A percentile compares a stretch with the other conserved stretches of the same genome.
Conservation (phyloP, 2,797 vertebrate species). For the Notamacropus eugenii region DNA sequence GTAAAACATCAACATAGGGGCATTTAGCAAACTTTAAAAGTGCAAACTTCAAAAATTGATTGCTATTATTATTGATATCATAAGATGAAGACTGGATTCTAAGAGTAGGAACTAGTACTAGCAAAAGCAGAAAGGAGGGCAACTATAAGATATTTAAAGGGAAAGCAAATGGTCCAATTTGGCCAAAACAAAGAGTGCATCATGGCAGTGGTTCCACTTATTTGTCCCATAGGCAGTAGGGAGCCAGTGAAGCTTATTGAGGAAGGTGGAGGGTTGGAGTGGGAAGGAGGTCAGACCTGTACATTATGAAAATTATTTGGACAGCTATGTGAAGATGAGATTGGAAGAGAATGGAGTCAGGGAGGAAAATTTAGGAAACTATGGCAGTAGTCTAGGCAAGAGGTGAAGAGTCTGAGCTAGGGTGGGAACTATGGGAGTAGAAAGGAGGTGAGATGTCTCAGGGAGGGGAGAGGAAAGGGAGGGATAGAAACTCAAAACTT, state of each 20-base stretch:
- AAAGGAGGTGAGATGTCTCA: background rate
- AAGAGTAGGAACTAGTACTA: background rate
- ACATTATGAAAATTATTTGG: background rate
- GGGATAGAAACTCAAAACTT: too few relatives aligned
- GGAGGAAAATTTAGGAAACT: background rate
- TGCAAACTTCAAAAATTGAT: background rate
- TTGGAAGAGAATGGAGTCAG: background rate
- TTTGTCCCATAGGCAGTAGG: background rate
- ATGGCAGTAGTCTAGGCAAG: background rate
- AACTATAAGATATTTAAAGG: background rate
- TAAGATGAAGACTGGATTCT: background rate
- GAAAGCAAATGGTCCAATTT: background rate
- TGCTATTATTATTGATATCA: background rate
- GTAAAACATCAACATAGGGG: too few relatives aligned
- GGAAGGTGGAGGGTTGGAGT: background rate
- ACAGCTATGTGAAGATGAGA: background rate
- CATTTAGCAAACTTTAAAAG: background rate
- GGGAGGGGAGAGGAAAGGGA: too few relatives aligned
- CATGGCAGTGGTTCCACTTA: background rate
- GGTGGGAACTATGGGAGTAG: background rate
- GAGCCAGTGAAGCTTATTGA: background rate
- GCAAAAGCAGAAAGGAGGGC: background rate
- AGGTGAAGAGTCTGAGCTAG: background rate
- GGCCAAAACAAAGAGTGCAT: background rate
- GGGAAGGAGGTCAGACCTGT: background rate